A percentile compares a stretch with the other conserved stretches of the same genome.
phyloP scores from a whole-genome alignment of 2,888 invertebrate species.

The Spisula subtruncata region DNA sequence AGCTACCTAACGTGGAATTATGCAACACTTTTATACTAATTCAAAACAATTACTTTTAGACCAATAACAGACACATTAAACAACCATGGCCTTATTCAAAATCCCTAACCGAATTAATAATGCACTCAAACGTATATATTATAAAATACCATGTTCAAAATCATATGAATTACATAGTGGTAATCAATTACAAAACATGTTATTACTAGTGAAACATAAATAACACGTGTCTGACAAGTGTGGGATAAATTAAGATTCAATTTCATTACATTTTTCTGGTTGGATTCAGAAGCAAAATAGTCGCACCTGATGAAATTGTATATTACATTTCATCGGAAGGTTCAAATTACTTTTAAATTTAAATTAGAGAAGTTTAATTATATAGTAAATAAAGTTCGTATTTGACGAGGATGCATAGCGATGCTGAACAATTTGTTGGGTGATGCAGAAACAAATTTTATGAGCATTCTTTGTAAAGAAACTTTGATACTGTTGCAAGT shows the following conservation, averaged over 20 bases:
- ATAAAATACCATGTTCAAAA: not conserved
- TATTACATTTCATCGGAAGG: not conserved
- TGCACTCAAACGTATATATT: not conserved
- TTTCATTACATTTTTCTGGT: constrained; percentile 11
- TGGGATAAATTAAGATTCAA: constrained; percentile 6
- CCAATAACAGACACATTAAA: too few relatives aligned
- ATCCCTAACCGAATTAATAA: not conserved
- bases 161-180: not conserved
- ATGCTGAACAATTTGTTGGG: not conserved
- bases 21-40: too few relatives aligned
- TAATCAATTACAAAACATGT: constrained; percentile 19
- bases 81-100: not conserved
- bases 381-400: not conserved
- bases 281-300: not conserved
- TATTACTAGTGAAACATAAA: not conserved
- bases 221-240: constrained; percentile 8
- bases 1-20: too few relatives aligned
- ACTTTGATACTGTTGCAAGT: too few relatives aligned
- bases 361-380: not conserved
- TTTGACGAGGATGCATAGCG: not conserved
- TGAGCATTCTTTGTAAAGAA: too few relatives aligned
- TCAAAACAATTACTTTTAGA: too few relatives aligned
- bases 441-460: not conserved
- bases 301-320: not conserved
- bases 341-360: not conserved